phyloP scores from a whole-genome alignment of 1,140 invertebrate species.

The Zaprionus davidi region DNA sequence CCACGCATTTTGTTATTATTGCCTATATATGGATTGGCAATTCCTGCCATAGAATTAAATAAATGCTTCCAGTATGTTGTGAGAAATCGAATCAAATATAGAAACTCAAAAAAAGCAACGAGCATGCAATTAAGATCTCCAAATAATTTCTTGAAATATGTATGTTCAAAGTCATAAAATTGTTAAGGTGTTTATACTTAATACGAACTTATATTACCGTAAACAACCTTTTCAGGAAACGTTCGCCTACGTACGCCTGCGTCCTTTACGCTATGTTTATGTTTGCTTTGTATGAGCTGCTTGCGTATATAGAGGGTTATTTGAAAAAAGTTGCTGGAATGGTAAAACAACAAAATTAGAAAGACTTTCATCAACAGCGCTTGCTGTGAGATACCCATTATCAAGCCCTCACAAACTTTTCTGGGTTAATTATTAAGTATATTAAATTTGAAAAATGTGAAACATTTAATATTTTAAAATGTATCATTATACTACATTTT shows the following conservation, averaged over 20 bases:
- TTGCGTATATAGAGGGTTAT: neutral
- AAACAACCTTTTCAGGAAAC: neutral
- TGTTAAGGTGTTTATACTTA: neutral
- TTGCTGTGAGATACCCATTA: conserved; percentile 1
- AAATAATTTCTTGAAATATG: neutral
- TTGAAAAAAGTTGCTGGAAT: neutral
- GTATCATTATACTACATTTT: no score
- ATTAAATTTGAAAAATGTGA: no score
- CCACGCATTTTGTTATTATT: neutral
- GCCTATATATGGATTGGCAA: neutral
- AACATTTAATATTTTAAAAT: no score
- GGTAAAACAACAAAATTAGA: neutral
- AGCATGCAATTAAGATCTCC: neutral
- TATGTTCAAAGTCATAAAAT: neutral
- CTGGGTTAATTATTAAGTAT: neutral
- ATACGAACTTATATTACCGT: neutral
- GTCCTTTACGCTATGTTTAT: neutral
- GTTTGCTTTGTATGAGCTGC: neutral
- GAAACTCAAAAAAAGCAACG: neutral
- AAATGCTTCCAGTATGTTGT: neutral
- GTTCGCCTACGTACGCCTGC: neutral
- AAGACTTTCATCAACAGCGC: neutral
- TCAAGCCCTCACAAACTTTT: neutral
- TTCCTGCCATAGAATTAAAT: neutral
- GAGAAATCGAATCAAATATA: no score